A percentile compares a stretch with the other conserved stretches of the same genome.
Evolutionary conservation across 2,113 vertebrate species (phyloP).

Genomic region (Lepus americanus): DNA sequence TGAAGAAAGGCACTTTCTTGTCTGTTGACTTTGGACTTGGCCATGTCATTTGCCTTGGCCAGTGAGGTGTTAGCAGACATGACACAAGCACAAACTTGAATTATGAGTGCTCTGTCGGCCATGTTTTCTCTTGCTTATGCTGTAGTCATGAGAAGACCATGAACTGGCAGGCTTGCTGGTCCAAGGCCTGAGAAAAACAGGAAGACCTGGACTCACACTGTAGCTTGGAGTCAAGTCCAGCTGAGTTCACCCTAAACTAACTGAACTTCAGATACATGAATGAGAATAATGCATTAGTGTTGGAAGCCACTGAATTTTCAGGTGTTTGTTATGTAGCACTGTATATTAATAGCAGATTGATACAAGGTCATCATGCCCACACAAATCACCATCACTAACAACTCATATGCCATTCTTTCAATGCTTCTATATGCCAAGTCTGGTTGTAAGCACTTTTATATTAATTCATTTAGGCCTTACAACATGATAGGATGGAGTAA

Average conservation of each 20-base stretch:
- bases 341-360: slow-evolving; percentile 22
- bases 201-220: not conserved
- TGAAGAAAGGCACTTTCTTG: slow-evolving; percentile 21
- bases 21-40: slow-evolving; percentile 44
- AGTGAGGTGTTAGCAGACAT: slow-evolving; percentile 23
- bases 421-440: not conserved
- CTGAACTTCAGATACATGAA: not conserved
- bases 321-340: slow-evolving; percentile 5
- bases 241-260: not conserved
- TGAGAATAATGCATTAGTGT: not conserved
- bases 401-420: not conserved
- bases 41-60: slow-evolving; percentile 12
- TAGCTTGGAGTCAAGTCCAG: not conserved
- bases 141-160: not conserved
- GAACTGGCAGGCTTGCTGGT: not conserved
- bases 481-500: not conserved
- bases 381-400: slow-evolving; percentile 23
- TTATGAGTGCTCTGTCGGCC: not conserved
- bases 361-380: not conserved
- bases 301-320: slow-evolving; percentile 28
- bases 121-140: not conserved
- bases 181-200: not conserved
- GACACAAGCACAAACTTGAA: not conserved
- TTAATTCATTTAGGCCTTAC: slow-evolving; percentile 39
- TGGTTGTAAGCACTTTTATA: slow-evolving; percentile 5